These are phyloP conservation scores for Ctenosaura bakeri DNA, from an alignment of 2,797 vertebrate genomes.

Conservation along the genomic window DNA sequence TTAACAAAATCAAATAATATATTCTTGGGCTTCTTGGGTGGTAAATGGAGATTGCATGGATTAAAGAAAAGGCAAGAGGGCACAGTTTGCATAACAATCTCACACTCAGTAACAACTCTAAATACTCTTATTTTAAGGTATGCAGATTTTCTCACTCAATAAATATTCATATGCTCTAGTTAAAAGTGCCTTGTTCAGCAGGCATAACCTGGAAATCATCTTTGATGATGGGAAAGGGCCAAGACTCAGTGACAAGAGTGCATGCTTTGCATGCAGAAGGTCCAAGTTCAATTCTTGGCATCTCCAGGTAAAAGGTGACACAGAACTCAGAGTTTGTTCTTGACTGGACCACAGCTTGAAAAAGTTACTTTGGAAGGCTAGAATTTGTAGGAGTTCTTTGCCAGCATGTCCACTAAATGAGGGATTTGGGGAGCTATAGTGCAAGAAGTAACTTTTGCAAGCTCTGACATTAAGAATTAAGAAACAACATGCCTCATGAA, in stretches of 20 bases:
- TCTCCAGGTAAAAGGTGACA: neutral
- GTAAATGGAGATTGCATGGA: slow-evolving; percentile 50
- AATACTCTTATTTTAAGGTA: slow-evolving; percentile 8
- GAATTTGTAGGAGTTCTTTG: no score
- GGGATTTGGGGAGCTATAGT: no score
- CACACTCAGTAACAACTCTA: slow-evolving; percentile 51
- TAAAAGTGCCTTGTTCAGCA: neutral
- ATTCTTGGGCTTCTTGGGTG: slow-evolving; percentile 70
- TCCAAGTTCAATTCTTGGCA: neutral
- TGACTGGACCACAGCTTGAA: no score
- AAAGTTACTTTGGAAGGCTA: no score
- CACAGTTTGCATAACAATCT: slow-evolving; percentile 46
- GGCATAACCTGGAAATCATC: neutral
- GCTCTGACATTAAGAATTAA: neutral
- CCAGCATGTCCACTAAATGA: no score
- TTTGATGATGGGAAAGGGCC: slow-evolving; percentile 7
- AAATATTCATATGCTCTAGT: neutral
- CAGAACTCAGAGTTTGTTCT: no score
- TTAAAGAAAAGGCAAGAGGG: slow-evolving; percentile 29
- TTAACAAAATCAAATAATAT: slow-evolving; percentile 24
- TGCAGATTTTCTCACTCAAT: neutral
- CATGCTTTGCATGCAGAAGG: neutral
- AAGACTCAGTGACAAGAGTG: neutral
- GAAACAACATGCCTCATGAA: neutral
- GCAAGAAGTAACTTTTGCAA: no score